Conservation (phyloP, 2,113 vertebrate genomes). For the Triplophysa siluroides region DNA sequence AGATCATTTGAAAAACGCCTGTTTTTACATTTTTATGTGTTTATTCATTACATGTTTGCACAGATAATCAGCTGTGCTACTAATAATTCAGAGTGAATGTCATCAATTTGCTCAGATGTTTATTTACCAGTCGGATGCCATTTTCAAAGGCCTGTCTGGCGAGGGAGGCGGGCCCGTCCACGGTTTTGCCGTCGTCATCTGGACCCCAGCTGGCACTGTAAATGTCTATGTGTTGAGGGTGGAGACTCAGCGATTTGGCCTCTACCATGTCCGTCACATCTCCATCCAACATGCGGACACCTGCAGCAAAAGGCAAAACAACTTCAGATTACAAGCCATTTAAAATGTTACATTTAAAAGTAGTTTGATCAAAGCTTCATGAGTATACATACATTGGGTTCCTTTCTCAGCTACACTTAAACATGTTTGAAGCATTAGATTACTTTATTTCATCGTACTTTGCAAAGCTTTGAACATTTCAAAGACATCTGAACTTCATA, state of each 20-base stretch:
- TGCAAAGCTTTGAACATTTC: too few relatives aligned
- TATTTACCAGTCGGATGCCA: conserved; percentile 90
- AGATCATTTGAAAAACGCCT: too few relatives aligned
- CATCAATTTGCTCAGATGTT: not conserved
- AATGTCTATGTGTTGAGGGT: conserved; percentile 96
- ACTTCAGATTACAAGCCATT: too few relatives aligned
- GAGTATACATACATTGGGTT: too few relatives aligned
- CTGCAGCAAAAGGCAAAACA: conserved; percentile 62
- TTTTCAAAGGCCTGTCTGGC: conserved; percentile 97
- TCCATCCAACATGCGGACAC: conserved; percentile 97
- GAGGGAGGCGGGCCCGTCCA: conserved; percentile 93
- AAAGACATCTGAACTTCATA: too few relatives aligned
- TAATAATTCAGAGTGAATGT: not conserved
- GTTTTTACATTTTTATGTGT: too few relatives aligned
- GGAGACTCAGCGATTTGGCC: conserved; percentile 93
- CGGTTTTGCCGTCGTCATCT: conserved; percentile 96
- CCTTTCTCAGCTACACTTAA: too few relatives aligned
- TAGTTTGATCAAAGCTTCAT: too few relatives aligned
- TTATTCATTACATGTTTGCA: too few relatives aligned
- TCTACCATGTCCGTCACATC: conserved; percentile 99
- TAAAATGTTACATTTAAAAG: too few relatives aligned
- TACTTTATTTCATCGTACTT: too few relatives aligned
- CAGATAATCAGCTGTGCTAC: not conserved
- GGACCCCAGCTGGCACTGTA: conserved; percentile 99
- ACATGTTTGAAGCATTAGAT: too few relatives aligned